phyloP scores from a whole-genome alignment of 2,113 vertebrate genomes.

The Mesembrinibis cayennensis region DNA sequence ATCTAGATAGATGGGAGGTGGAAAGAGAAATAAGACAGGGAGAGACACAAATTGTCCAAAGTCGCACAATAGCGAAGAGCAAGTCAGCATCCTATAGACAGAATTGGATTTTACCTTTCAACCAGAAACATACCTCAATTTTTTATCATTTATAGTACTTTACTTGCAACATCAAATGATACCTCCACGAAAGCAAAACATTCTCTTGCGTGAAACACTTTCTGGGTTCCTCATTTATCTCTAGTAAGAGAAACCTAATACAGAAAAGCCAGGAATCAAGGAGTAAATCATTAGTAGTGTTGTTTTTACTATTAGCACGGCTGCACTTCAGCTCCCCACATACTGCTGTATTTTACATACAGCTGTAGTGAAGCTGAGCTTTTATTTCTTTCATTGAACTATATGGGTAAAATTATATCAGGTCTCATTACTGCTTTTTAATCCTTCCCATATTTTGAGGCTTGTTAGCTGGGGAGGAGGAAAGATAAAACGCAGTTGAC shows the following conservation, averaged over 20 bases:
- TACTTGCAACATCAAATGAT: conserved; percentile 26
- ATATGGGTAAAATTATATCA: background rate
- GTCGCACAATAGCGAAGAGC: background rate
- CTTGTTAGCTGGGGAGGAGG: background rate
- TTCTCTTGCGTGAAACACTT: background rate
- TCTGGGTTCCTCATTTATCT: background rate
- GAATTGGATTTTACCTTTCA: background rate
- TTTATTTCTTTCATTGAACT: background rate
- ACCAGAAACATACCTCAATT: background rate
- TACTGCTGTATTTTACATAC: background rate
- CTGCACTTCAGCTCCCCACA: background rate
- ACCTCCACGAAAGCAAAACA: conserved; percentile 25
- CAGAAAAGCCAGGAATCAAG: background rate
- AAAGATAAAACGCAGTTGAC: conserved; percentile 10
- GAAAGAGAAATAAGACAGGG: background rate
- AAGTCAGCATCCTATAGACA: background rate
- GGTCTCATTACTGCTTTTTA: background rate
- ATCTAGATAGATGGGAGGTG: background rate
- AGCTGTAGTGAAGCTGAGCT: background rate
- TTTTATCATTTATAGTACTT: conserved; percentile 33
- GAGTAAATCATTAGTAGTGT: background rate
- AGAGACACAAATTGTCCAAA: background rate
- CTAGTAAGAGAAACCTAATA: background rate
- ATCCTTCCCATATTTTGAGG: background rate
- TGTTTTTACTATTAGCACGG: background rate